Conservation (phyloP, 1,140 invertebrate species). For the Calliopsis andreniformis region DNA sequence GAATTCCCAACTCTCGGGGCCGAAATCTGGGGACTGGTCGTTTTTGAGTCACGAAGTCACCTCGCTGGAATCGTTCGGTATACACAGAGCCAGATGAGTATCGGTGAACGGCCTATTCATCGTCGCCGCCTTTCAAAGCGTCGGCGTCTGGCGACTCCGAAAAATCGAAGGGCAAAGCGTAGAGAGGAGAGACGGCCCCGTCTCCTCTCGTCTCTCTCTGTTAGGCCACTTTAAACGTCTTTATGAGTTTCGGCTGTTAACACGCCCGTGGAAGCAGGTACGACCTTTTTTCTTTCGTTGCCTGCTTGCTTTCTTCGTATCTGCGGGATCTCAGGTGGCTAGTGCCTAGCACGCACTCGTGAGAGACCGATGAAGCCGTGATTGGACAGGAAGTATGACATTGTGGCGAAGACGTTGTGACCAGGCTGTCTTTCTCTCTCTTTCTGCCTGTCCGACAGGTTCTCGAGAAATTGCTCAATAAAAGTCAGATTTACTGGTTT, state of each 20-base stretch:
- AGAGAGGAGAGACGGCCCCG: constrained; percentile 1
- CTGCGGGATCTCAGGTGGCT: constrained; percentile 60
- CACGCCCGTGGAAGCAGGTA: constrained; percentile 66
- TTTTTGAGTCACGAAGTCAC: background rate
- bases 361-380: constrained; percentile 55
- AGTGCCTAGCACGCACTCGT: constrained; percentile 45
- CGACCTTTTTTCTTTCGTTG: constrained; percentile 22
- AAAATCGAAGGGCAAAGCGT: constrained; percentile 3
- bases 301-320: constrained; percentile 50
- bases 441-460: constrained; percentile 17
- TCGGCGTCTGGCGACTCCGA: constrained; percentile 38
- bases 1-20: no score
- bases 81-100: constrained; percentile 4
- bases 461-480: constrained; percentile 15
- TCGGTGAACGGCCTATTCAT: constrained; percentile 41
- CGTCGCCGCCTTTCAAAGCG: constrained; percentile 21
- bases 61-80: background rate
- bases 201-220: constrained; percentile 45
- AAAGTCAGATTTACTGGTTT: constrained; percentile 30
- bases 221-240: constrained; percentile 75
- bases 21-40: no score
- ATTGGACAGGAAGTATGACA: constrained; percentile 50
- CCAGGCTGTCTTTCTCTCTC: background rate
- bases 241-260: constrained; percentile 79
- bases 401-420: constrained; percentile 16